These are phyloP conservation scores for Orycteropus afer DNA, from an alignment of 2,113 vertebrate species.

Conservation along the genomic window DNA sequence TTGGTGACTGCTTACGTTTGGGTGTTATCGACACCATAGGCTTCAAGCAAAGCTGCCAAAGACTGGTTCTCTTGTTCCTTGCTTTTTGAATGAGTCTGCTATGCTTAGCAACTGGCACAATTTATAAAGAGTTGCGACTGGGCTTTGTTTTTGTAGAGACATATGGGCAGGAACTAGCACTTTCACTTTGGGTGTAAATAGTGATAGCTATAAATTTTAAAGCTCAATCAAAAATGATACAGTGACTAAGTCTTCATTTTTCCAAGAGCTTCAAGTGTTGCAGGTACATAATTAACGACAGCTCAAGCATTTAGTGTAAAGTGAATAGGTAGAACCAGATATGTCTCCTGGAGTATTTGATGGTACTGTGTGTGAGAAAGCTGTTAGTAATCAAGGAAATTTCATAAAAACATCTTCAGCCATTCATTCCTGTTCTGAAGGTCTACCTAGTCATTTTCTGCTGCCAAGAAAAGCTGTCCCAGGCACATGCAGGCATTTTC, in stretches of 20 bases:
- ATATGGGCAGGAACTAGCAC: neutral
- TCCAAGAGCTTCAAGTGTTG: neutral
- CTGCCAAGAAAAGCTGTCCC: neutral
- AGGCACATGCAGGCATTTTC: neutral
- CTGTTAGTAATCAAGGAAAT: neutral
- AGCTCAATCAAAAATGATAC: neutral
- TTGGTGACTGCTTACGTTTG: neutral
- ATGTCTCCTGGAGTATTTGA: neutral
- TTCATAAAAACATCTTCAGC: neutral
- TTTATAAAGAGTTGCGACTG: neutral
- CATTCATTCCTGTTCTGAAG: neutral
- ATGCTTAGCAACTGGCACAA: no score
- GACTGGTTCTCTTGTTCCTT: neutral
- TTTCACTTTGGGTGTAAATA: neutral
- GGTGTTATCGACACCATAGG: neutral
- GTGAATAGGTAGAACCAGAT: neutral
- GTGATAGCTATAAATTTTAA: slow-evolving; percentile 36
- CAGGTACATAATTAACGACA: neutral
- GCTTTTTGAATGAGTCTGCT: neutral
- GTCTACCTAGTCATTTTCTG: neutral
- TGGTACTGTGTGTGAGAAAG: neutral
- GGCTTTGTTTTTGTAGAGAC: neutral
- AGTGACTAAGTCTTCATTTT: slow-evolving; percentile 5
- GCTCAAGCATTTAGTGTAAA: neutral
- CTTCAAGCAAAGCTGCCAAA: neutral